A percentile compares a stretch with the other conserved stretches of the same genome.
These are phyloP conservation scores for Ceratina japonica DNA, from an alignment of 1,140 invertebrate genomes.

Conservation along the genomic window DNA sequence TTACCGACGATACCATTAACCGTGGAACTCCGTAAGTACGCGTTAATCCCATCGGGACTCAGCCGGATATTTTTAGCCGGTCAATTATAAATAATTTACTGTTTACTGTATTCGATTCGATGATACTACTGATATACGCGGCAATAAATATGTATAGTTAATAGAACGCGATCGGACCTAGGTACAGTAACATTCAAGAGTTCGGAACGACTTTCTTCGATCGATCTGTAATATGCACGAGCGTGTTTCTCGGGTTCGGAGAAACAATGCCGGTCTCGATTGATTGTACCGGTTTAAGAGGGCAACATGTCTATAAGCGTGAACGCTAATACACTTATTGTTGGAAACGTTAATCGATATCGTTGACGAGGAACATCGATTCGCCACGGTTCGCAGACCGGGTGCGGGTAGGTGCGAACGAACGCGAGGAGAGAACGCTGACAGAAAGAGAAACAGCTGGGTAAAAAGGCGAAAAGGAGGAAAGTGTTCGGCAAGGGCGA, in stretches of 20 bases:
- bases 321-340: not conserved
- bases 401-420: not conserved
- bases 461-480: not conserved
- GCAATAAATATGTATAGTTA: no score
- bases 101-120: no score
- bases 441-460: conserved; percentile 37
- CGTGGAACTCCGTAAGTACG: conserved; percentile 50
- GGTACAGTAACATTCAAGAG: no score
- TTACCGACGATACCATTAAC: conserved; percentile 30
- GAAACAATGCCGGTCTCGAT: no score
- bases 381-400: not conserved
- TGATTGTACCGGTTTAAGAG: no score
- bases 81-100: conserved; percentile 42
- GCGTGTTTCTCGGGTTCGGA: no score
- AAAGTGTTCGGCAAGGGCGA: not conserved
- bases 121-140: no score
- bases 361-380: not conserved
- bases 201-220: no score
- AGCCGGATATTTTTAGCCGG: not conserved
- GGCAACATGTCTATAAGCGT: no score
- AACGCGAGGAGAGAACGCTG: conserved; percentile 21
- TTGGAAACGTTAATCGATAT: conserved; percentile 4
- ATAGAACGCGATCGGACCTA: no score
- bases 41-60: conserved; percentile 32
- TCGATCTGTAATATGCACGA: no score